Evolutionary conservation across 2,888 invertebrate genomes (phyloP), one percentile per base, ranked within the genome.

Genomic region (Cetonia aurata): DNA sequence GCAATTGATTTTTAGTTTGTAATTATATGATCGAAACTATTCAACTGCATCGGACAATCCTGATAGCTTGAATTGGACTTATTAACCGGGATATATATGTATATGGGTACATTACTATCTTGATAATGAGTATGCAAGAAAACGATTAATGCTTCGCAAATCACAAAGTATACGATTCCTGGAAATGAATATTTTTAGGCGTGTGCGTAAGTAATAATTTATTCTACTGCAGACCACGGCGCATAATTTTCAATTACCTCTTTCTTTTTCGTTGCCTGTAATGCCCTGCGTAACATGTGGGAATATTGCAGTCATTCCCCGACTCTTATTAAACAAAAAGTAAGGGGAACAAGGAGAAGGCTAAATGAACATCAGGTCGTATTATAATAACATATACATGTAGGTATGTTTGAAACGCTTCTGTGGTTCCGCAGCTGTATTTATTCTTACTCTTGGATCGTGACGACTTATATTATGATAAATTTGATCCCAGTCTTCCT

Each of bases 361-460:
- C 48, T 13, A 62, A 33, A 48, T 15, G 48, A 48, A 37, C 25
- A 25, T n/a, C 46, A 60, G 60, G 48, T 62, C 46, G 48, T 50
- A 48, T 62, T 48, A 62, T 62, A 62, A 48, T 48, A 25, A 25
- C 25, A 25, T 25, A 62, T 62, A 50, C 25, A 31, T 53, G 19
- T 31, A 44, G 10, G 31, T 25, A 53, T 50, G 48, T 31, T 62
- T 48, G 62, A 31, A 62, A 62, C 62, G 62, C 62, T 62, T 62
- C 48, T 62, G 62, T 62, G 62, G 48, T 62, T 62, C 62, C 48
- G 62, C 62, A 62, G 62, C 48, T 62, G 62, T 33, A 62, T 62
- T 62, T 62, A 62, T 62, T 62, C 48, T 62, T 62, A 62, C 48
- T 50, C 62, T 50, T 62, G 48, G 48, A 50, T 62, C 62, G 62